Base-by-base conservation (phyloP, 2,113 vertebrate species). In the Otocyon megalotis region DNA sequence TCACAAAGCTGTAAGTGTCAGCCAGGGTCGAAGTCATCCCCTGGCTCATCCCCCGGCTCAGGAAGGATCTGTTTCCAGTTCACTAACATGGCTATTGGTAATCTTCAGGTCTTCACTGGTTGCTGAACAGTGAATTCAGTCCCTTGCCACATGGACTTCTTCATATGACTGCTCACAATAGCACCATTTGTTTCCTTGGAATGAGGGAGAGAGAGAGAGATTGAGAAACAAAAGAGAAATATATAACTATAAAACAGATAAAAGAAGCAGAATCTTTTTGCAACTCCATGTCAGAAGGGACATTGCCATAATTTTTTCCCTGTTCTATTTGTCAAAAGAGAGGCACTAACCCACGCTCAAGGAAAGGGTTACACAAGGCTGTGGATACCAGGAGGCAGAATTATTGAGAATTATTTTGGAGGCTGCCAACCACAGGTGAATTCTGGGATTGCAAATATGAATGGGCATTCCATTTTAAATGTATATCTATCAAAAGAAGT, bases 391-490 rank as follows among this genome's bases (percentile, higher is more conserved):
- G 30, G 24, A 91, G 24, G 17, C 0, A 54, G 7, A 79, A 54
- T 62, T 8, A 84, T 8, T 43, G 37, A 90, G 16, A 67, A 2
- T 1, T 63, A 43, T 62, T 72, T 81, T 65, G 90, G 53, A 86
- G 58, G 24, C 9, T 88, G 5, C 3, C 5, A 74, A 50, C n/a
- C 20, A 81, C 56, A 87, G 37, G 79, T 67, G 53, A 69, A 62
- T 95, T 74, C 56, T 90, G 22, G 11, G 30, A 48, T n/a, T 79
- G 26, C 28, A 72, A 72, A 35, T 88, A 22, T 28, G 43, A 91
- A 79, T 20, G 43, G 62, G 56, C 24, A 26, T 92, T 72, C 20
- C 19, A 96, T 53, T 94, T 82, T 26, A 96, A 88, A 93, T 67
- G 32, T 58, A 62, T 80, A 35, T 50, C 62, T 13, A 60, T 74